Conservation (phyloP, 2,797 vertebrate species). For the Brachymystax lenok region DNA sequence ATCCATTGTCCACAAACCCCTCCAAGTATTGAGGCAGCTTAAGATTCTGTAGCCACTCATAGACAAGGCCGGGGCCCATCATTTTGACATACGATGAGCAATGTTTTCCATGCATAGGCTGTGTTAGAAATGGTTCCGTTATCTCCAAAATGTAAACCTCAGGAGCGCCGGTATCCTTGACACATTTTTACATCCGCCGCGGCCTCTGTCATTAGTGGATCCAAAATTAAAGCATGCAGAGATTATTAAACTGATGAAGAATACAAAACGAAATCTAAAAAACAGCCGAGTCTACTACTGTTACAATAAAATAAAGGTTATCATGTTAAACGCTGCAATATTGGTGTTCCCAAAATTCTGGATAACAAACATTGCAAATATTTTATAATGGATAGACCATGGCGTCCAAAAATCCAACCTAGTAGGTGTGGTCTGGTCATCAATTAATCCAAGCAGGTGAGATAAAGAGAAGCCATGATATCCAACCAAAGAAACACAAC, state of each 20-base stretch:
- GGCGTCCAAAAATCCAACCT: not conserved
- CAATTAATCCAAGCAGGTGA: not conserved
- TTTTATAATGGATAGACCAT: not conserved
- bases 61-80: constrained; percentile 86
- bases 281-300: not conserved
- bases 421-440: not conserved
- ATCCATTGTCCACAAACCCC: constrained; percentile 92
- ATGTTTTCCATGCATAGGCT: not conserved
- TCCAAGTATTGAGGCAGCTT: constrained; percentile 87
- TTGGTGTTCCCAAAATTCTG: no score
- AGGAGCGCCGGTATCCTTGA: not conserved
- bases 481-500: not conserved
- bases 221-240: constrained; percentile 1
- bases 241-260: constrained; percentile 3
- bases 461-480: not conserved
- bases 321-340: not conserved
- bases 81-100: constrained; percentile 43
- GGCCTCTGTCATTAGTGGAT: not conserved
- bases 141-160: not conserved
- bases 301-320: not conserved
- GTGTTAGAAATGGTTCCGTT: not conserved
- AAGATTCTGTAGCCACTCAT: constrained; percentile 88
- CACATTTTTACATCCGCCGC: not conserved
- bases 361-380: not conserved
- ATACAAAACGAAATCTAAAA: not conserved